phyloP scores from a whole-genome alignment of 2,888 invertebrate species.

The Agriopis marginaria region DNA sequence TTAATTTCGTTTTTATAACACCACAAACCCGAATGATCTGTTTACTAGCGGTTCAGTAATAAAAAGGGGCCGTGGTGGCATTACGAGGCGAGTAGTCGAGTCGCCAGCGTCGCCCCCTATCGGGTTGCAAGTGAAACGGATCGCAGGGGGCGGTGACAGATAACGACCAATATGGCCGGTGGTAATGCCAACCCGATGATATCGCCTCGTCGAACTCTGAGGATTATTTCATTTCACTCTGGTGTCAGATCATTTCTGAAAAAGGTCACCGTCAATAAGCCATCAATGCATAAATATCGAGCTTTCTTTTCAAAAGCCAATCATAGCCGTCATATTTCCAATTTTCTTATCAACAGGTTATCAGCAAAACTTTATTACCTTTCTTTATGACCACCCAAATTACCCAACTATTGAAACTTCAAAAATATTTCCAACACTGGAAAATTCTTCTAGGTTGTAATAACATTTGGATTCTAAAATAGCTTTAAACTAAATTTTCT shows the following conservation, averaged over 20 bases:
- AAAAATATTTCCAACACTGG: background rate
- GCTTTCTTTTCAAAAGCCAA: background rate
- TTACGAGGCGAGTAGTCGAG: slow-evolving; percentile 78
- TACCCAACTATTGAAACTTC: no score
- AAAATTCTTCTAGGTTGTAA: no score
- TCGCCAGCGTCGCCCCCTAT: slow-evolving; percentile 82
- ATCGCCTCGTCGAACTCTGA: slow-evolving; percentile 44
- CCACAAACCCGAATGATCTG: slow-evolving; percentile 87
- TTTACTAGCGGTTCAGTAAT: slow-evolving; percentile 86
- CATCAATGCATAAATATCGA: slow-evolving; percentile 17
- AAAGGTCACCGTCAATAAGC: slow-evolving; percentile 17
- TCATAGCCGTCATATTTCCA: background rate
- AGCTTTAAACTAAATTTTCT: no score
- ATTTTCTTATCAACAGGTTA: background rate
- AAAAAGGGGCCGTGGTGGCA: slow-evolving; percentile 84
- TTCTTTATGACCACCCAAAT: no score
- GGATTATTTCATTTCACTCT: slow-evolving; percentile 45
- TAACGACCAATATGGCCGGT: slow-evolving; percentile 81
- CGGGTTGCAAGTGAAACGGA: slow-evolving; percentile 85
- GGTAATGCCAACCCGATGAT: slow-evolving; percentile 76
- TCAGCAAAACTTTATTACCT: no score
- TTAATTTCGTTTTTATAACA: slow-evolving; percentile 86
- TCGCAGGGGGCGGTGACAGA: slow-evolving; percentile 82
- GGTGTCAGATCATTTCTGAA: slow-evolving; percentile 33
- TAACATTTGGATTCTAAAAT: no score